Percentiles rank a stretch among this genome's conserved stretches.
Conservation (phyloP, 2,113 vertebrate species). For the Brachyhypopomus occidentalis region DNA sequence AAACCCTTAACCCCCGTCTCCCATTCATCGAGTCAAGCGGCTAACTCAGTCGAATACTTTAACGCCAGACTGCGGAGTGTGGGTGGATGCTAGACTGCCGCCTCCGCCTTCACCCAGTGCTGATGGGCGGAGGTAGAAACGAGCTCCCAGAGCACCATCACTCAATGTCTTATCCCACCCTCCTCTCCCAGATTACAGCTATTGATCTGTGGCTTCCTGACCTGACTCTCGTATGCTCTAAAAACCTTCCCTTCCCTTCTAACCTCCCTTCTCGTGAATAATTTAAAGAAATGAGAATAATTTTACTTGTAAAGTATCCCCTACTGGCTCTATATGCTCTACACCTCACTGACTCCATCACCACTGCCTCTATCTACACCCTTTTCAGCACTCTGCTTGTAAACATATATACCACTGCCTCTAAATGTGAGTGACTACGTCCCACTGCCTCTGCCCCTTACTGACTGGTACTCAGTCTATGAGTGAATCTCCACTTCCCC, state of each 20-base stretch:
- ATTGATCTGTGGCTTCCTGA: conserved; percentile 19
- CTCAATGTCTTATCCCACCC: background rate
- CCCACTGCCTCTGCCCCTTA: background rate
- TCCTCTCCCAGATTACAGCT: background rate
- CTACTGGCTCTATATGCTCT: background rate
- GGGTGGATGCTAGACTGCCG: background rate
- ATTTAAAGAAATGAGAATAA: conserved; percentile 48
- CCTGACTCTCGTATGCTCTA: conserved; percentile 1
- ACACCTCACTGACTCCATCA: no score
- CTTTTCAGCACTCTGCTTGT: no score
- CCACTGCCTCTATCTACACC: no score
- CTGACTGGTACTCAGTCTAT: no score
- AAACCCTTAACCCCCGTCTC: background rate
- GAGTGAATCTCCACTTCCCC: background rate
- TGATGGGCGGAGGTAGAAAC: no score
- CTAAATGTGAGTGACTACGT: no score
- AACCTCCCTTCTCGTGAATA: conserved; percentile 38
- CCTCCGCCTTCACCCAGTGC: no score
- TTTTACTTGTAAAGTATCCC: conserved; percentile 52
- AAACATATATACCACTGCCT: no score
- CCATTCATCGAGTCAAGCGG: background rate
- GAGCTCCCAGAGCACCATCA: background rate
- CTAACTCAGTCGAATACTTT: background rate
- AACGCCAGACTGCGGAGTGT: background rate
- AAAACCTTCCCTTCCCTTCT: conserved; percentile 17